These are phyloP conservation scores for Athalia circularis DNA, from an alignment of 2,888 invertebrate genomes.

Conservation along the genomic window DNA sequence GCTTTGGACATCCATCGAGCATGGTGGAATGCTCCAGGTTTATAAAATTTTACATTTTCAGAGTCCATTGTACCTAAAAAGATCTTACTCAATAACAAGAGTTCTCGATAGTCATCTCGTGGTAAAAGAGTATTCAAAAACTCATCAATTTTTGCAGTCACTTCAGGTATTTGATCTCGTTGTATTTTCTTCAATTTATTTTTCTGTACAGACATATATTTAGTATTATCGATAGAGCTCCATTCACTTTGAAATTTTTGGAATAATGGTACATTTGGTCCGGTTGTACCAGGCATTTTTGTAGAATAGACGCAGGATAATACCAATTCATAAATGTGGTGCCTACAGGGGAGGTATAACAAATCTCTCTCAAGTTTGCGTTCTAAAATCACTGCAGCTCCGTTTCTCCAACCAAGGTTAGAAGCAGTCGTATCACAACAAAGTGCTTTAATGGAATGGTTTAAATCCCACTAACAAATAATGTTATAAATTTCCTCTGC, in stretches of 20 bases:
- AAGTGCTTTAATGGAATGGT: constrained; percentile 47
- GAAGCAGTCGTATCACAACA: constrained; percentile 51
- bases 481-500: neutral
- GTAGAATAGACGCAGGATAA: constrained; percentile 48
- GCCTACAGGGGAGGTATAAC: constrained; percentile 56
- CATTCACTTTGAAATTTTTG: constrained; percentile 53
- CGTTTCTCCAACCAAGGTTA: constrained; percentile 52
- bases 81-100: constrained; percentile 55
- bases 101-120: constrained; percentile 55
- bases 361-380: constrained; percentile 52
- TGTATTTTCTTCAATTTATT: constrained; percentile 16
- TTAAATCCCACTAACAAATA: constrained; percentile 45
- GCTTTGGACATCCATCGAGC: constrained; percentile 61
- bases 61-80: constrained; percentile 54
- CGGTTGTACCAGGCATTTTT: constrained; percentile 49
- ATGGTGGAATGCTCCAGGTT: constrained; percentile 58
- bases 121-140: constrained; percentile 49
- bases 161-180: constrained; percentile 24
- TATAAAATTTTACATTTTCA: constrained; percentile 52
- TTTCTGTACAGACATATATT: constrained; percentile 45
- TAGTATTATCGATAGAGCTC: constrained; percentile 47
- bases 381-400: constrained; percentile 55
- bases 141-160: neutral
- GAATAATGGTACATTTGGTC: constrained; percentile 53
- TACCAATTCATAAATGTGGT: constrained; percentile 53